Conservation (phyloP, 2,113 vertebrate genomes). For the Morone saxatilis region DNA sequence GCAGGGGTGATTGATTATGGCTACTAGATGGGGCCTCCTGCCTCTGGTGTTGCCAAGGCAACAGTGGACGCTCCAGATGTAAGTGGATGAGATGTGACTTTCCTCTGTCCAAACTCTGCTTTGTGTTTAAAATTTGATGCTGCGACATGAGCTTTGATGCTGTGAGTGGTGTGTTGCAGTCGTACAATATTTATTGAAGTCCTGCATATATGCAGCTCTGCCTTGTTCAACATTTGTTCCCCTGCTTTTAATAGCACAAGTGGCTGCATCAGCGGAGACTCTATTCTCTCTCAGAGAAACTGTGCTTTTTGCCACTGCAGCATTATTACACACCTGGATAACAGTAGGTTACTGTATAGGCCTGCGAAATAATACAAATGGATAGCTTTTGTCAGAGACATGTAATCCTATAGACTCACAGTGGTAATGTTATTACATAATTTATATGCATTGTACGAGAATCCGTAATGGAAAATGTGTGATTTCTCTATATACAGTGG, state of each 20-base stretch:
- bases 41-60: conserved; percentile 70
- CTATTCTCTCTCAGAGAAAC: background rate
- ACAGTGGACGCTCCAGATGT: conserved; percentile 74
- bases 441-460: conserved; percentile 18
- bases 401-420: background rate
- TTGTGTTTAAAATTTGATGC: conserved; percentile 55
- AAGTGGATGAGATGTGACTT: conserved; percentile 22
- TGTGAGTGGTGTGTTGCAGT: conserved; percentile 32
- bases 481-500: background rate
- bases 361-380: background rate
- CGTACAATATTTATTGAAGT: conserved; percentile 52
- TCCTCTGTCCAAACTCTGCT: conserved; percentile 31
- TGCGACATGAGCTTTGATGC: conserved; percentile 34
- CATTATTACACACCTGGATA: conserved; percentile 3
- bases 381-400: conserved; percentile 9
- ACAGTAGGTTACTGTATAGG: background rate
- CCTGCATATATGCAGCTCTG: conserved; percentile 15
- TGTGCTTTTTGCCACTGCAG: background rate
- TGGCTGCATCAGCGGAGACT: background rate
- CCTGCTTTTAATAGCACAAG: background rate
- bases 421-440: conserved; percentile 19
- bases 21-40: conserved; percentile 63
- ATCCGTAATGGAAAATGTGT: conserved; percentile 14
- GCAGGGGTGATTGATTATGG: conserved; percentile 78
- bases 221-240: background rate